These are phyloP conservation scores for Ctenicera cuprea DNA, from an alignment of 2,888 invertebrate species.

Conservation along the genomic window DNA sequence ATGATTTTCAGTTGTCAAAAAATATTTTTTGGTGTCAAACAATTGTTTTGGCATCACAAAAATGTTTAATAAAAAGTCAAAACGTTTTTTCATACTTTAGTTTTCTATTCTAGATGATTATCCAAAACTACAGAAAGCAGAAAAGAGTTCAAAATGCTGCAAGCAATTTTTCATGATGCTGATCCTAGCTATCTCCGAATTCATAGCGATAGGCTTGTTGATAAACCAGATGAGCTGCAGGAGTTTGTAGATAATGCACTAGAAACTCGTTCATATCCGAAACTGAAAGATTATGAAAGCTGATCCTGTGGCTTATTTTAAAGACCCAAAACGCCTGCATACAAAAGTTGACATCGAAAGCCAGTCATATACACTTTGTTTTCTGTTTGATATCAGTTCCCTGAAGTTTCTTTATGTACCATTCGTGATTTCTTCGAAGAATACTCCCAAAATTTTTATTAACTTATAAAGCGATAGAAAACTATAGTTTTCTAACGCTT, in stretches of 20 bases:
- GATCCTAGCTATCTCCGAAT: slow-evolving; percentile 66
- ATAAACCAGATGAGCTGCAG: slow-evolving; percentile 59
- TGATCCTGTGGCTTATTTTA: slow-evolving; percentile 69
- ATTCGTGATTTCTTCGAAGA: slow-evolving; percentile 16
- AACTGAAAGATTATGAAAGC: slow-evolving; percentile 68
- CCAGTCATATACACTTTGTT: slow-evolving; percentile 33
- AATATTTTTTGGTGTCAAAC: too few relatives aligned
- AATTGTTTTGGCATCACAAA: too few relatives aligned
- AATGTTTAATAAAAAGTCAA: too few relatives aligned
- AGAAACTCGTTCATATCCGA: slow-evolving; percentile 67
- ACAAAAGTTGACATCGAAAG: slow-evolving; percentile 8
- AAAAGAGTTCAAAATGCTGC: slow-evolving; percentile 58
- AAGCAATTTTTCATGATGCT: slow-evolving; percentile 67
- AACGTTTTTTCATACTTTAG: too few relatives aligned
- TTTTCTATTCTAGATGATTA: too few relatives aligned
- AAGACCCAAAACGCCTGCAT: slow-evolving; percentile 56
- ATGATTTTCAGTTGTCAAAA: too few relatives aligned
- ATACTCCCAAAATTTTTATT: too few relatives aligned
- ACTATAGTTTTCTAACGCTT: not conserved
- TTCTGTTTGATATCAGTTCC: slow-evolving; percentile 13
- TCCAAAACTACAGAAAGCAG: slow-evolving; percentile 15
- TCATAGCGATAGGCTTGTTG: slow-evolving; percentile 61
- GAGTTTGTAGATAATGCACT: slow-evolving; percentile 64
- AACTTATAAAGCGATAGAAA: slow-evolving; percentile 38
- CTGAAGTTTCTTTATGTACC: not conserved